Base-by-base conservation (phyloP, 2,888 invertebrate genomes). In the Glyphotaelius pellucidus region DNA sequence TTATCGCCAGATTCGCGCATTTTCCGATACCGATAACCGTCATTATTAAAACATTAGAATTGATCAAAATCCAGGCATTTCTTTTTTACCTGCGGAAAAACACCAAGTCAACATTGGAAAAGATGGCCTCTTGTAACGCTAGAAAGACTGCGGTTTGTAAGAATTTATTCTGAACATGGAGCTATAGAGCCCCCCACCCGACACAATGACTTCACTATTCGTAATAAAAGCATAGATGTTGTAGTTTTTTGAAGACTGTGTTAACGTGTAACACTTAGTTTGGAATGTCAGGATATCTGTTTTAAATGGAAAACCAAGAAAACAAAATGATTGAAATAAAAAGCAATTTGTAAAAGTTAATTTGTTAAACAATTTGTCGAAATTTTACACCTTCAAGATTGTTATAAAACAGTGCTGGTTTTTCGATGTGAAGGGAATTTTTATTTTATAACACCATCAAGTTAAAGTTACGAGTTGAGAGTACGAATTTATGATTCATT, bases 1-100 rank as follows among this genome's bases (percentile, higher is more conserved):
- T 83, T 83, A 83, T 83, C 83, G 30, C 35, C 2, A 30, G 83
- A 83, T 31, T 83, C 31, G 83, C 35, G 83, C 83, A 83, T 83
- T 83, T 31, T 32, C 83, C 35, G 83, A 83, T 83, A 19, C 83
- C 32, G 32, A 83, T 83, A 83, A 19, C 19, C 83, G 32, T 12
- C 30, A 83, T 32, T 52, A 52, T 52, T 15, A 4, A 5, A 19
- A 52, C 14, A 19, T 52, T 52, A 19, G 19, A 52, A 52, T 19
- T 52, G 19, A 52, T 52, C 52, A 52, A 52, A 52, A 52, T 52
- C 52, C 83, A 31, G 30, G 83, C 30, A 32, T 14, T 83, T 31
- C 35, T 7, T 2, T 47, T 47, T 15, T 32, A 81, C 31, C 31
- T 30, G 81, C 31, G 81, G 81, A 31, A 81, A 42, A 47, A 35